Conservation (phyloP, 2,113 vertebrate genomes). For the Apistogramma diplotaenia region DNA sequence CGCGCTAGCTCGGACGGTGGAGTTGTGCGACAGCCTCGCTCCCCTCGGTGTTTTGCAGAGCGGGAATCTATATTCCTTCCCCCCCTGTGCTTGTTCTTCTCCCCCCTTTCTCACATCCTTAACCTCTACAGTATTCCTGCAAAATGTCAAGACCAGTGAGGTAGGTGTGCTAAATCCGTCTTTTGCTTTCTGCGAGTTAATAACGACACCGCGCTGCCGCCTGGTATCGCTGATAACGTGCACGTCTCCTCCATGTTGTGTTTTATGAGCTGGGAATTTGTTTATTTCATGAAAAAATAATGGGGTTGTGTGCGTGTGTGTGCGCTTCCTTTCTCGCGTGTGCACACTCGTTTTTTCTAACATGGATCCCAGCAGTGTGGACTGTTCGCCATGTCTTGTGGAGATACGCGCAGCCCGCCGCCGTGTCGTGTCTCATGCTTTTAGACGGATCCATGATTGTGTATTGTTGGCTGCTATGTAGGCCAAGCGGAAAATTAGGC, state of each 20-base stretch:
- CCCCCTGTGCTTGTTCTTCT: constrained; percentile 52
- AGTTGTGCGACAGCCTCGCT: constrained; percentile 61
- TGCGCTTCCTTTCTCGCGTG: neutral
- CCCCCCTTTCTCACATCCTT: constrained; percentile 65
- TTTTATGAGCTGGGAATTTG: constrained; percentile 40
- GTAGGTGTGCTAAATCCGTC: constrained; percentile 75
- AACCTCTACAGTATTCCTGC: constrained; percentile 80
- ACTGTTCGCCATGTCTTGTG: constrained; percentile 58
- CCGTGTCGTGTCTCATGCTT: constrained; percentile 39
- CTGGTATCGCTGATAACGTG: constrained; percentile 43
- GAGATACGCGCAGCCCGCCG: constrained; percentile 40
- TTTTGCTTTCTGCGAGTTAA: constrained; percentile 34
- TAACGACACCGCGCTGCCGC: constrained; percentile 42
- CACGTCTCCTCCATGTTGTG: constrained; percentile 55
- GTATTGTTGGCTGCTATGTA: constrained; percentile 42
- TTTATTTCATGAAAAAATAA: constrained; percentile 68
- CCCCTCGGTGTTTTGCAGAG: constrained; percentile 66
- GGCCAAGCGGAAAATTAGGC: constrained; percentile 37
- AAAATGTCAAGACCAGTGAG: constrained; percentile 84
- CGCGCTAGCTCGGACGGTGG: constrained; percentile 61
- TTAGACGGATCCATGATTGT: constrained; percentile 4
- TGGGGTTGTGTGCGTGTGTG: constrained; percentile 29
- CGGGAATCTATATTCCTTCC: constrained; percentile 62
- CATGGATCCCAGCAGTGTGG: constrained; percentile 64
- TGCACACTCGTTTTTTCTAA: constrained; percentile 48